Conservation (phyloP, 2,888 invertebrate genomes). For the Scaptomyza caliginosa region DNA sequence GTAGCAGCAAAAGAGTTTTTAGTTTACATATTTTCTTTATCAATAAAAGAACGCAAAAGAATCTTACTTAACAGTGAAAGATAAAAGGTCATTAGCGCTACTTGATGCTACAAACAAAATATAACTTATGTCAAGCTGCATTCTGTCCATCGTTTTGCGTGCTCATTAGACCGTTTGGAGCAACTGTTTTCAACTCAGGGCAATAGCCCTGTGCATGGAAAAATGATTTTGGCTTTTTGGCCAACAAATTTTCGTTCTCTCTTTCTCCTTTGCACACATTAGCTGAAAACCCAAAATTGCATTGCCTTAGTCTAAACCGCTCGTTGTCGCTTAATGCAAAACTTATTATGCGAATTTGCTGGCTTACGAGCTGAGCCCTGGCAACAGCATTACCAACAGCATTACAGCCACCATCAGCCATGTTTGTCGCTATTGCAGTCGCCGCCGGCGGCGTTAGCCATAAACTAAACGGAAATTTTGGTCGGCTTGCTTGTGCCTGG, state of each 20-base stretch:
- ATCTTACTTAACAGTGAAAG: too few species aligned
- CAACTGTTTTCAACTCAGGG: constrained; percentile 13
- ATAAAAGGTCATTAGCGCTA: constrained; percentile 8
- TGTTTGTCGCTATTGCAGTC: constrained; percentile 17
- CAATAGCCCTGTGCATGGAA: neutral
- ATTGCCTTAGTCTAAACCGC: constrained; percentile 43
- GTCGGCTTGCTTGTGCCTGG: constrained; percentile 37
- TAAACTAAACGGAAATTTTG: constrained; percentile 56
- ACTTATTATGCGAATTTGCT: constrained; percentile 66
- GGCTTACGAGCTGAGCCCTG: constrained; percentile 44
- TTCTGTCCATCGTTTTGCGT: neutral
- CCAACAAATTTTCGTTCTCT: neutral
- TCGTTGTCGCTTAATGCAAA: constrained; percentile 48
- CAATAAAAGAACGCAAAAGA: too few species aligned
- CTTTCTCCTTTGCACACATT: constrained; percentile 11
- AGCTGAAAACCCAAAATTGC: constrained; percentile 48
- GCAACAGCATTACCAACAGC: neutral
- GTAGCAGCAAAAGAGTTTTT: too few species aligned
- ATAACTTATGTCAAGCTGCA: constrained; percentile 16
- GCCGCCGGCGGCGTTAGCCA: constrained; percentile 46
- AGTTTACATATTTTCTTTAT: too few species aligned
- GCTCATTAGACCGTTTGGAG: constrained; percentile 50
- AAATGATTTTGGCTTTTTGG: neutral
- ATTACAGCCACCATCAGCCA: constrained; percentile 3
- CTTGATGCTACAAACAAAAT: constrained; percentile 1